These are phyloP conservation scores for Apocrypta bakeri DNA, from an alignment of 1,140 invertebrate species.

Conservation along the genomic window DNA sequence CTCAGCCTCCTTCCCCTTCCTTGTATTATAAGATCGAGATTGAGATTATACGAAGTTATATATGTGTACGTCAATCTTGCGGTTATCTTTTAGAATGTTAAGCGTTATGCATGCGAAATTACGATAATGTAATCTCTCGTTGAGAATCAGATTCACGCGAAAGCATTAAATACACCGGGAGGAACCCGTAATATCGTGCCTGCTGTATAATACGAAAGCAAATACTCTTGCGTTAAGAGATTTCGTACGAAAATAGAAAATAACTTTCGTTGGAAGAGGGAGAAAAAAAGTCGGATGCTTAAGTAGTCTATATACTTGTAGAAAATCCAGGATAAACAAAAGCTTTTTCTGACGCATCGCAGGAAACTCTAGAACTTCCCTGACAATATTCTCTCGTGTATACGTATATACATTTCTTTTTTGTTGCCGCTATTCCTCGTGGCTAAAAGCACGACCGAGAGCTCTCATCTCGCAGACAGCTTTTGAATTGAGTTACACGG, in stretches of 20 bases:
- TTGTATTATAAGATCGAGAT: too few species aligned
- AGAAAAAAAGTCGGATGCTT: background rate
- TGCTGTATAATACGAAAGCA: too few species aligned
- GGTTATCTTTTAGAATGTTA: too few species aligned
- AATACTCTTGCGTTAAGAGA: too few species aligned
- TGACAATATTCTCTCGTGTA: background rate
- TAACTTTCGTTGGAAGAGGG: background rate
- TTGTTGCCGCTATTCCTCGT: background rate
- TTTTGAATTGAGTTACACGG: constrained; percentile 54
- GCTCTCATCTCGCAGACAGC: background rate
- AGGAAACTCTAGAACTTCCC: constrained; percentile 1
- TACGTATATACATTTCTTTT: too few species aligned
- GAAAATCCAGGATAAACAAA: constrained; percentile 23
- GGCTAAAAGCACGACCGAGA: constrained; percentile 4
- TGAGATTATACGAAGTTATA: too few species aligned
- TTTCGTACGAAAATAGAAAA: constrained; percentile 15
- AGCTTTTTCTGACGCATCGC: background rate
- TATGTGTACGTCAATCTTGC: too few species aligned
- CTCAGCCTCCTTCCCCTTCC: background rate
- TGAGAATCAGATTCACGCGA: too few species aligned
- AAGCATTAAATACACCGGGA: too few species aligned
- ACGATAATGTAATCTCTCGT: too few species aligned
- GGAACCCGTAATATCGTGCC: too few species aligned
- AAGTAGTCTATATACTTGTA: background rate
- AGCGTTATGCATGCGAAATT: too few species aligned